A percentile compares a stretch with the other conserved stretches of the same genome.
Evolutionary conservation across 2,797 vertebrate genomes (phyloP).

Genomic region (Nyctibius grandis): DNA sequence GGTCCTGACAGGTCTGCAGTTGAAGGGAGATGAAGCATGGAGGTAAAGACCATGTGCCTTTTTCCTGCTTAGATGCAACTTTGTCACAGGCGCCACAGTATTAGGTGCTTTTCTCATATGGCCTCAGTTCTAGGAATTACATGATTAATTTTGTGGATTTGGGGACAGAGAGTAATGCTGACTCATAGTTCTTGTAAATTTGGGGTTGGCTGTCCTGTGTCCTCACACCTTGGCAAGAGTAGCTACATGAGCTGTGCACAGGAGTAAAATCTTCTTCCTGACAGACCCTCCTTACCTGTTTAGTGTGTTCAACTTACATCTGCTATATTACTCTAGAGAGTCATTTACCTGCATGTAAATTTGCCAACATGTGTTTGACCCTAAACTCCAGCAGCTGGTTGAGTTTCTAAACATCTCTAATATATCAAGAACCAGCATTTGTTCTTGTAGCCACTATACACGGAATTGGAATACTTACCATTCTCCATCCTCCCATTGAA

Average conservation of each 20-base stretch:
- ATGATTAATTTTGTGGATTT: fast-evolving
- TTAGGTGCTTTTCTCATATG: not conserved
- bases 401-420: not conserved
- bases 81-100: not conserved
- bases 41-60: not conserved
- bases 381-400: not conserved
- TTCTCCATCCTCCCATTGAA: not conserved
- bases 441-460: not conserved
- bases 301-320: not conserved
- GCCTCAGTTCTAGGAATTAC: not conserved
- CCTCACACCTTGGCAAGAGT: not conserved
- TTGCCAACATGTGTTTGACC: not conserved
- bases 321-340: not conserved
- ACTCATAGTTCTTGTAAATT: not conserved
- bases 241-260: not conserved
- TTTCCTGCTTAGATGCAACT: not conserved
- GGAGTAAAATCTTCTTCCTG: not conserved
- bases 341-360: not conserved
- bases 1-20: not conserved
- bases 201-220: not conserved
- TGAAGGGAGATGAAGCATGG: not conserved
- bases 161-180: not conserved
- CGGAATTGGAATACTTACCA: not conserved
- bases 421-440: not conserved
- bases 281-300: not conserved